Evolutionary conservation across 2,888 invertebrate species (phyloP), one percentile per base, ranked within the genome.

Genomic region (Leptopilina syphax): DNA sequence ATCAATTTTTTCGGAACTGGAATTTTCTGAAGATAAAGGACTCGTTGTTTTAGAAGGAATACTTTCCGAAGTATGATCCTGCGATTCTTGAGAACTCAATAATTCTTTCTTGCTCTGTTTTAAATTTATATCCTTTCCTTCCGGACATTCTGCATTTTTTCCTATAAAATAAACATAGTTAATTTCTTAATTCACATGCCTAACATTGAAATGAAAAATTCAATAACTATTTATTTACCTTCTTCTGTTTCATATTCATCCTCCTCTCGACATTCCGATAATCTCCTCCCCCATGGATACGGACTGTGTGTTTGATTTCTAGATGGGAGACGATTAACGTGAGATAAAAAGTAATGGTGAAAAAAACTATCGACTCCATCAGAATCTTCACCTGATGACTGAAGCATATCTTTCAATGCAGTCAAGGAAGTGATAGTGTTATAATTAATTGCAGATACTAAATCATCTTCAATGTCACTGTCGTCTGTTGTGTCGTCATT

Each of bases 181-280:
- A 80, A 50, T 54, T 24, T 47, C 27, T 67, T 24, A 68, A 27
- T 12, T 9, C 9, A 68, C 24, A 18, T 18, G 27, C 7, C 8
- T 24, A 50, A 76, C 27, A 57, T 41, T 41, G 41, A 41, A 41
- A 6, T 7, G 44, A 44, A 7, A 44, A 44, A 44, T 44, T 44
- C 44, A 44, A 8, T 1, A 44, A 44, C 5, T 8, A 24, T 65
- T 24, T 47, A 34, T 79, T 50, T 80, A 92, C 92, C 90, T 88
- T 92, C 89, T 80, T 91, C 91, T n/a, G 90, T 90, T 84, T 96
- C 96, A 78, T 96, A 96, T 90, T 97, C 96, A 87, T 97, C 97
- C 92, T 97, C 97, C 90, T 97, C 97, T 81, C 96, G 94, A 90
- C 97, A 97, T 91, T 97, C 96, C 3, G 96, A 97, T 83, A 97